Evolutionary conservation across 2,113 vertebrate genomes (phyloP).

Genomic region (Campylorhamphus procurvoides): DNA sequence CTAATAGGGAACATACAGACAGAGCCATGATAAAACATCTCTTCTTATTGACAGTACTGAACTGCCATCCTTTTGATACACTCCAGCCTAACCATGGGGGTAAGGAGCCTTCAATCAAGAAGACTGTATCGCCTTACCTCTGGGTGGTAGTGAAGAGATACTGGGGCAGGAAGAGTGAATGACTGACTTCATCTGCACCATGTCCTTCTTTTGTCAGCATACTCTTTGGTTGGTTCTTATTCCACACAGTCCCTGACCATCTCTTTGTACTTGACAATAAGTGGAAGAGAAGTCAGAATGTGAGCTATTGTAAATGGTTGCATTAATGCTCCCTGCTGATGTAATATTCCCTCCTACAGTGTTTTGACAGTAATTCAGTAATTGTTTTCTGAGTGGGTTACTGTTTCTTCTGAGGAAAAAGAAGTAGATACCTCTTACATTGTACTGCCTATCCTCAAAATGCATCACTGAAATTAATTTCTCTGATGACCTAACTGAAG

Average conservation of each 20-base stretch:
- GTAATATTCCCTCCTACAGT: slow-evolving; percentile 33
- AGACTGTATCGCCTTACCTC: not conserved
- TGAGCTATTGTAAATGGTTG: not conserved
- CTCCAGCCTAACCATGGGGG: not conserved
- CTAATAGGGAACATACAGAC: not conserved
- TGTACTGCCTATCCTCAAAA: not conserved
- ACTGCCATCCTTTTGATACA: not conserved
- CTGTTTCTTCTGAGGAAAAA: not conserved
- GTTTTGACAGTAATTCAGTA: slow-evolving; percentile 34
- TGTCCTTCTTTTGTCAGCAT: not conserved
- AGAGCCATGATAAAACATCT: not conserved
- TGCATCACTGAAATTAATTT: not conserved
- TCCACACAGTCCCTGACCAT: not conserved
- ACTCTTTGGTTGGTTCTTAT: not conserved
- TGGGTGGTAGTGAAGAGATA: not conserved
- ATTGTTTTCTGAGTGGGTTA: slow-evolving; percentile 33
- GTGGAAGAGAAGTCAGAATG: slow-evolving; percentile 14
- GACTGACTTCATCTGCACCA: not conserved
- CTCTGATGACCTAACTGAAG: not conserved
- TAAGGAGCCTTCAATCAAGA: not conserved
- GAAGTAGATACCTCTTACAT: not conserved
- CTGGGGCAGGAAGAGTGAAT: not conserved
- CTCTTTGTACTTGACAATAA: slow-evolving; percentile 14
- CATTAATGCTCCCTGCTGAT: not conserved
- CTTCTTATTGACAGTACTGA: not conserved